These are phyloP conservation scores for Botrylloides violaceus DNA, from an alignment of 23 tunicate species.

Conservation along the genomic window DNA sequence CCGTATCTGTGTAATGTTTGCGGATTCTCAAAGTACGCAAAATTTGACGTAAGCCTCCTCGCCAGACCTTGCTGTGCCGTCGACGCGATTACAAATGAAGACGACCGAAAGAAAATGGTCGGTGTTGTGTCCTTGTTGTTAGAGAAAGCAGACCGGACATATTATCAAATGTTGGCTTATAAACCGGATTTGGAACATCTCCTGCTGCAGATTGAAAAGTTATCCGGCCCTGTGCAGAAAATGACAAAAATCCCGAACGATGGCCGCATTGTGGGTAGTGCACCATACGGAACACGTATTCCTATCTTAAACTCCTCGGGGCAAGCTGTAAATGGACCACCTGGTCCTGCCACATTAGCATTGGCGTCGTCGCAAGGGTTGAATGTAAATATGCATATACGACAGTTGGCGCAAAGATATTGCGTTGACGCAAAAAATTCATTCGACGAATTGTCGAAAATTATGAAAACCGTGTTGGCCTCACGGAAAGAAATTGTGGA, in stretches of 20 bases:
- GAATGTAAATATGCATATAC: slow-evolving; percentile 72
- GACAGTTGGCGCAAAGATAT: slow-evolving; percentile 76
- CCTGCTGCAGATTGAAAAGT: slow-evolving; percentile 39
- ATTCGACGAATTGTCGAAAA: slow-evolving; percentile 66
- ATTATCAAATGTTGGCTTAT: slow-evolving; percentile 57
- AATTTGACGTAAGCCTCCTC: slow-evolving; percentile 67
- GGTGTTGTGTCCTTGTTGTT: slow-evolving; percentile 47
- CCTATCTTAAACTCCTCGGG: slow-evolving; percentile 12
- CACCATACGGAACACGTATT: slow-evolving; percentile 6
- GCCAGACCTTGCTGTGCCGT: slow-evolving; percentile 90
- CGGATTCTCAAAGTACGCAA: slow-evolving; percentile 94
- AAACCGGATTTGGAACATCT: slow-evolving; percentile 63
- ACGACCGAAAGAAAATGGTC: slow-evolving; percentile 85
- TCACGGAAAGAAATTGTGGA: slow-evolving; percentile 80
- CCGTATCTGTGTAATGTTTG: slow-evolving; percentile 95
- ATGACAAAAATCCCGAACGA: not conserved
- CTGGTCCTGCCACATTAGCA: not conserved
- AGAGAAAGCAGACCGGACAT: slow-evolving; percentile 80
- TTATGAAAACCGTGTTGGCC: slow-evolving; percentile 74
- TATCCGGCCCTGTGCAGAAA: not conserved
- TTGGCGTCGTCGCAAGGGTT: slow-evolving; percentile 17
- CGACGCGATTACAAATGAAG: slow-evolving; percentile 87
- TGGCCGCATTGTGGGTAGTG: not conserved
- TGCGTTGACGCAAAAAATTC: slow-evolving; percentile 37
- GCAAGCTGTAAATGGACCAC: slow-evolving; percentile 14